Percentiles rank a stretch among this genome's conserved stretches.
phyloP scores from a whole-genome alignment of 2,888 invertebrate species.

The Drosophila macrothrix region DNA sequence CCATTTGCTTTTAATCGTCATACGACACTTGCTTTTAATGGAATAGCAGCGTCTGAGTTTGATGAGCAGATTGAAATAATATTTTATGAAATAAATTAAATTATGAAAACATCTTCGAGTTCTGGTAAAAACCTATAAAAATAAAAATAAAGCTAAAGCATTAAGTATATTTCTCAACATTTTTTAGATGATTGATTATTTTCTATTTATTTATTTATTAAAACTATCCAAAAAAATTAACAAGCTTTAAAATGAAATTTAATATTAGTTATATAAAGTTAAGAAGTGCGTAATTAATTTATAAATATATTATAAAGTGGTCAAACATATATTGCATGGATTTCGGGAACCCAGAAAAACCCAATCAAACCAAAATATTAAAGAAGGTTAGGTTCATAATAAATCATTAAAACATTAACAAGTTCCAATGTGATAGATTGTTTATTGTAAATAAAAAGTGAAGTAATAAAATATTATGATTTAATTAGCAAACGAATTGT shows the following conservation, averaged over 20 bases:
- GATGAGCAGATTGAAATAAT: background rate
- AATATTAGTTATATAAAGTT: background rate
- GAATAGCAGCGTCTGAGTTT: conserved; percentile 11
- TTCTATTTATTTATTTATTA: background rate
- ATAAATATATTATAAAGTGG: background rate
- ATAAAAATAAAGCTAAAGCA: background rate
- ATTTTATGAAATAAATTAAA: background rate
- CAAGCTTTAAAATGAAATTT: background rate
- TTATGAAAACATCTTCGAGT: background rate
- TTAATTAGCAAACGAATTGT: background rate
- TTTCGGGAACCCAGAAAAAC: background rate
- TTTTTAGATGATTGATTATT: background rate
- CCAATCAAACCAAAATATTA: background rate
- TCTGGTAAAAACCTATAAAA: background rate
- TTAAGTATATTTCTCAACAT: background rate
- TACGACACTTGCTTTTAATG: conserved; percentile 40
- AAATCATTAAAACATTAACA: background rate
- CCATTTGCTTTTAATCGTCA: conserved; percentile 52
- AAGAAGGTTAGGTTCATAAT: background rate
- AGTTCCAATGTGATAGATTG: background rate
- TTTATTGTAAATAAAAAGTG: background rate
- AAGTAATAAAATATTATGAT: background rate
- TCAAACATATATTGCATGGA: background rate
- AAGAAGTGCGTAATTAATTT: background rate
- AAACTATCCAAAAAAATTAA: background rate